Evolutionary conservation across 2,113 vertebrate genomes (phyloP).

Genomic region (Crocuta crocuta): DNA sequence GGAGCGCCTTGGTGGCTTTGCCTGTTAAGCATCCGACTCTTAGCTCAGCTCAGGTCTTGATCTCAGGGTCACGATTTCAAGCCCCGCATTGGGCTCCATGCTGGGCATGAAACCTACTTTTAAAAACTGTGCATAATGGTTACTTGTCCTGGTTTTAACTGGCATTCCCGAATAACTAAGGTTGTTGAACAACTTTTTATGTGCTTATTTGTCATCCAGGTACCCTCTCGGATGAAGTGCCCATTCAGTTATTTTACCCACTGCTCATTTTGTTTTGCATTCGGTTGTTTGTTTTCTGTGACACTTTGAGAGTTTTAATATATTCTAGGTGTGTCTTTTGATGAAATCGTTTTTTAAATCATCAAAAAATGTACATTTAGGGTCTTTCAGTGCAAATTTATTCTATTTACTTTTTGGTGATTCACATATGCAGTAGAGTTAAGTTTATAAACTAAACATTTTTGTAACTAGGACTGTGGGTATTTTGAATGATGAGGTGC

Average conservation of each 20-base stretch:
- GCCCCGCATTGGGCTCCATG: too few relatives aligned
- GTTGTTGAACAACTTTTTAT: constrained; percentile 5
- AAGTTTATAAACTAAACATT: constrained; percentile 44
- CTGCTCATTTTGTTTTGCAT: background rate
- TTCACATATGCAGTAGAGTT: background rate
- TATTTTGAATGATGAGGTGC: background rate
- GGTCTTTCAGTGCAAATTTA: background rate
- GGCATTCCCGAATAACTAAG: background rate
- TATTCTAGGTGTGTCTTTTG: constrained; percentile 21
- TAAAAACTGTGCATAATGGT: background rate
- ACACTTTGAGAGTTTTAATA: background rate
- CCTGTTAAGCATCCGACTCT: too few relatives aligned
- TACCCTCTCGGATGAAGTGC: constrained; percentile 10
- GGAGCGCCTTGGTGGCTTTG: too few relatives aligned
- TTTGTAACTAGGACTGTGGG: background rate
- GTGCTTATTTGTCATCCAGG: background rate
- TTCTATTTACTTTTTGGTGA: background rate
- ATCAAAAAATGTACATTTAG: constrained; percentile 9
- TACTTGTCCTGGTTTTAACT: background rate
- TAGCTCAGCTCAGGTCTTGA: too few relatives aligned
- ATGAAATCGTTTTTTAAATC: background rate
- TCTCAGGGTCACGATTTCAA: too few relatives aligned
- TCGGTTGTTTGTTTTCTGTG: constrained; percentile 1
- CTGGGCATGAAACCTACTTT: too few relatives aligned
- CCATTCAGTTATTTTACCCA: background rate